A percentile compares a stretch with the other conserved stretches of the same genome.
Conservation (phyloP, 2,113 vertebrate genomes). For the Oreochromis tanganicae region DNA sequence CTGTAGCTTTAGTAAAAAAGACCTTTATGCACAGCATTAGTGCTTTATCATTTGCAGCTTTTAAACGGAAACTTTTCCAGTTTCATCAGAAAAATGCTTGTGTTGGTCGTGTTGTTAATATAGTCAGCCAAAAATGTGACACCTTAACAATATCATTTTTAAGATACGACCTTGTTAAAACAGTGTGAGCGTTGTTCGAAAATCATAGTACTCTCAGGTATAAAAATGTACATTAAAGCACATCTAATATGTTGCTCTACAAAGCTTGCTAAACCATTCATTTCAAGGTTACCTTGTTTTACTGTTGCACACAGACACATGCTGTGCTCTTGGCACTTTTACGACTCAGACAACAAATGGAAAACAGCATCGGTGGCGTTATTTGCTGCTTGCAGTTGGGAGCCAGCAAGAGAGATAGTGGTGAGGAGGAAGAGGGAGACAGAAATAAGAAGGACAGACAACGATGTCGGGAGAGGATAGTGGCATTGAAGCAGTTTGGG, state of each 20-base stretch:
- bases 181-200: not conserved
- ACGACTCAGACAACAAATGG: constrained; percentile 28
- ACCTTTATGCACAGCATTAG: not conserved
- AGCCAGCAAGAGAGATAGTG: not conserved
- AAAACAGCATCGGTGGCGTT: constrained; percentile 10
- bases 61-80: not conserved
- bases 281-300: constrained; percentile 40
- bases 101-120: not conserved
- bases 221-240: not conserved
- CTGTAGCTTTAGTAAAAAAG: not conserved
- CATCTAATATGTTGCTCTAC: not conserved
- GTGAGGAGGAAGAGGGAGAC: not conserved
- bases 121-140: not conserved
- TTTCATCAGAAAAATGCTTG: not conserved
- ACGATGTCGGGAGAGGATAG: not conserved
- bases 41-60: not conserved
- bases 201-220: not conserved
- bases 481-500: not conserved
- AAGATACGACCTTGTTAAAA: not conserved
- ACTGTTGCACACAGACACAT: constrained; percentile 7
- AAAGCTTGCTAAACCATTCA: constrained; percentile 23
- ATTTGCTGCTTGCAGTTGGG: constrained; percentile 17
- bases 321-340: constrained; percentile 31
- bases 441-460: not conserved
- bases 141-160: not conserved